phyloP scores from a whole-genome alignment of 2,888 invertebrate genomes.

The Proisotoma minuta region DNA sequence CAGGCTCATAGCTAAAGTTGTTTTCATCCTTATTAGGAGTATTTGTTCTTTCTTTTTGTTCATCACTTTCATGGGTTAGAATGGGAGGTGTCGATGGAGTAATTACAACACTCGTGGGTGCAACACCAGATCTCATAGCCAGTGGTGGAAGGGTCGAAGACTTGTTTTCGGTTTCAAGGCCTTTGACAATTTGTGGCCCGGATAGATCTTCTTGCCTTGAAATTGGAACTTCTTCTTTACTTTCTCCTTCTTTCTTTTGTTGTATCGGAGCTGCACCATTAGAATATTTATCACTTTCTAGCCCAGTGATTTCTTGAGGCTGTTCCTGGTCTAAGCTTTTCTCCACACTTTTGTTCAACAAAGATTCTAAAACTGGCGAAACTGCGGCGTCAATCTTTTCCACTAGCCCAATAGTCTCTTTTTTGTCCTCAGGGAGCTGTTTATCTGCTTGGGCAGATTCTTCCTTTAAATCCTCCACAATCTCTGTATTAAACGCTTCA shows the following conservation, averaged over 20 bases:
- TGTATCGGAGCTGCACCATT: not conserved
- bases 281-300: slow-evolving; percentile 1
- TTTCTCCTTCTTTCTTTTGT: slow-evolving; percentile 5
- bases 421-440: not conserved
- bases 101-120: slow-evolving; percentile 26
- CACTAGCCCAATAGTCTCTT: slow-evolving; percentile 8
- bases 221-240: not conserved
- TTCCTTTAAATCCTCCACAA: not conserved
- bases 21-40: slow-evolving; percentile 20
- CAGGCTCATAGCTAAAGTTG: slow-evolving; percentile 19
- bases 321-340: not conserved
- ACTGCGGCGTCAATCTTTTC: slow-evolving; percentile 36
- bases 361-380: slow-evolving; percentile 30
- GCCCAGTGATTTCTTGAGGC: slow-evolving; percentile 6
- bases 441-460: slow-evolving; percentile 4
- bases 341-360: slow-evolving; percentile 20
- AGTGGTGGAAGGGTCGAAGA: not conserved
- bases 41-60: slow-evolving; percentile 13
- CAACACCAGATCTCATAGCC: not conserved
- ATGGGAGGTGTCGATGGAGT: slow-evolving; percentile 35
- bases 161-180: slow-evolving; percentile 5
- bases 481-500: too few relatives aligned
- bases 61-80: slow-evolving; percentile 1
- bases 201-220: not conserved
- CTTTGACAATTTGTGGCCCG: not conserved